Conservation (phyloP, 2,113 vertebrate species). For the Sprattus sprattus region DNA sequence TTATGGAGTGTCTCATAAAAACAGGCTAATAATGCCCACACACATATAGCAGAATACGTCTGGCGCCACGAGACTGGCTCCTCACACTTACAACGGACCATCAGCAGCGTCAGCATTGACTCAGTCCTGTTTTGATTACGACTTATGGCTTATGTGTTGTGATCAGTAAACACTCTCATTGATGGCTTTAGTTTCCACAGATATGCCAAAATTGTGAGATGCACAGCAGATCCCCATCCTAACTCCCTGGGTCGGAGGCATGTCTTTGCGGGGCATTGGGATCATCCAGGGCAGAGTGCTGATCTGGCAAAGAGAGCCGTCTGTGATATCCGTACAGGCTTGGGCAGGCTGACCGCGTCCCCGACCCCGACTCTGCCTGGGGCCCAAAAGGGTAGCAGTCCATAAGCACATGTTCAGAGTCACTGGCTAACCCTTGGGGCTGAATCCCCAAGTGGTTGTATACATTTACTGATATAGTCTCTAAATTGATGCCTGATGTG, state of each 20-base stretch:
- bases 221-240: constrained; percentile 39
- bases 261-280: constrained; percentile 72
- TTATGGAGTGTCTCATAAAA: too few relatives aligned
- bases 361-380: constrained; percentile 17
- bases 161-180: background rate
- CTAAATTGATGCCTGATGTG: background rate
- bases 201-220: background rate
- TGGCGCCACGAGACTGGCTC: background rate
- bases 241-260: constrained; percentile 77
- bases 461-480: background rate
- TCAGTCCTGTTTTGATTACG: background rate
- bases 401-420: background rate
- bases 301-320: constrained; percentile 75
- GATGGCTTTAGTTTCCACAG: constrained; percentile 22
- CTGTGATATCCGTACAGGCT: constrained; percentile 42
- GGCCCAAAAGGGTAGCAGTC: background rate
- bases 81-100: background rate
- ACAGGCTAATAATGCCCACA: too few relatives aligned
- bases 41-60: background rate
- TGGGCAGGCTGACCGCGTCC: background rate
- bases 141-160: background rate
- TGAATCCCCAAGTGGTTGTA: background rate
- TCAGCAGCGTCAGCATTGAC: background rate
- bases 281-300: constrained; percentile 55
- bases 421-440: background rate